phyloP scores from a whole-genome alignment of 2,888 invertebrate genomes.

The Callosobruchus maculatus region DNA sequence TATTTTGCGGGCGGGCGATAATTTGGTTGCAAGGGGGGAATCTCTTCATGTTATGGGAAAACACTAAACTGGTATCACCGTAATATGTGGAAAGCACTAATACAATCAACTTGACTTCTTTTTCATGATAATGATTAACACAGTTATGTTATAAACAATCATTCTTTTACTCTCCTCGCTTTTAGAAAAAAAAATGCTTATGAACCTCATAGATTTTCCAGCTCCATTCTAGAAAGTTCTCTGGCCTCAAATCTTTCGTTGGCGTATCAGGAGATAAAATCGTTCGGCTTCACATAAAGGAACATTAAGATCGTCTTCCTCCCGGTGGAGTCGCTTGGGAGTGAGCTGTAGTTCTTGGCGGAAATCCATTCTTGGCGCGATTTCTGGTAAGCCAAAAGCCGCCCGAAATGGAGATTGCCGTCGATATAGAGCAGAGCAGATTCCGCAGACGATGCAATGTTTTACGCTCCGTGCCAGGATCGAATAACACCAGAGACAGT shows the following conservation, averaged over 20 bases:
- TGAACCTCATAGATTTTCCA: no score
- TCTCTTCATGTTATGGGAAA: no score
- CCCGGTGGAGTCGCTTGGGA: constrained; percentile 20
- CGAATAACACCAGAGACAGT: constrained; percentile 44
- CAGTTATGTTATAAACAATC: no score
- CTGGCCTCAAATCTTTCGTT: background rate
- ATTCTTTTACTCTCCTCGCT: no score
- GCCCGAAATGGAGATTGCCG: constrained; percentile 46
- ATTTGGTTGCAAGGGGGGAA: no score
- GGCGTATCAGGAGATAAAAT: background rate
- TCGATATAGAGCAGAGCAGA: constrained; percentile 43
- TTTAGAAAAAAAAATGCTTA: no score
- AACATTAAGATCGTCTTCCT: constrained; percentile 23
- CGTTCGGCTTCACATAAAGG: constrained; percentile 8
- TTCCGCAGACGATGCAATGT: constrained; percentile 45
- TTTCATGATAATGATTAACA: no score
- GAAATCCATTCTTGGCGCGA: constrained; percentile 38
- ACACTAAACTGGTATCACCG: no score
- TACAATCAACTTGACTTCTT: no score
- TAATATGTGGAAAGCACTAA: no score
- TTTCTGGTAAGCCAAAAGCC: constrained; percentile 51
- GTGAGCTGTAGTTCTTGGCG: constrained; percentile 15
- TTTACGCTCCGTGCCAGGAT: constrained; percentile 37
- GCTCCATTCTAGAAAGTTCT: background rate
- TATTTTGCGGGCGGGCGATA: no score